Evolutionary conservation across 2,888 invertebrate species (phyloP), one percentile per base, ranked within the genome.

Genomic region (Stegana nigrithorax): DNA sequence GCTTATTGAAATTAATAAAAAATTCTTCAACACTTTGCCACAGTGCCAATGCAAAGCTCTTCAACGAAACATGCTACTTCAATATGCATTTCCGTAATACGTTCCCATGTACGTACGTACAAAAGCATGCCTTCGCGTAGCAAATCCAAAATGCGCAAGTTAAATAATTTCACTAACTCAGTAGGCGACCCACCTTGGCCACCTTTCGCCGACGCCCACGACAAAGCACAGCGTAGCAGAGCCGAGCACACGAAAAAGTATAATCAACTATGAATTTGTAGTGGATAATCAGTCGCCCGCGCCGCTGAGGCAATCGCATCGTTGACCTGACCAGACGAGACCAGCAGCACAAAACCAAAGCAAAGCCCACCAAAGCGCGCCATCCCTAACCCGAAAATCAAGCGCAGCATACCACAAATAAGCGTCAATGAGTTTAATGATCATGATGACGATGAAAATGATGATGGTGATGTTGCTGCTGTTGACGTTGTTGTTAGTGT

Each of bases 261-360:
- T 76, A 76, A 76, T 76, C 75, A 76, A 80, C 75, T 76, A 66
- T 74, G 73, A 78, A 78, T 78, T 80, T 76, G 78, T 78, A 80
- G 68, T 73, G 80, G 78, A 80, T 76, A 80, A 76, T 80, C 80
- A 78, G 78, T n/a, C n/a, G n/a, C n/a, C n/a, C n/a, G n/a, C n/a
- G n/a, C n/a, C n/a, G n/a, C n/a, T n/a, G n/a, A n/a, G n/a, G n/a
- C n/a, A n/a, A n/a, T n/a, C n/a, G n/a, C n/a, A n/a, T n/a, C n/a
- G n/a, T n/a, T n/a, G n/a, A n/a, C n/a, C n/a, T n/a, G n/a, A n/a
- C n/a, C n/a, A n/a, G n/a, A n/a, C n/a, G n/a, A n/a, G n/a, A n/a
- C n/a, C 65, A 70, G 29, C 23, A 8, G 47, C 25, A 57, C 25
- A 25, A 21, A 10, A 12, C 12, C 32, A 32, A 32, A 2, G 32